phyloP scores from a whole-genome alignment of 2,113 vertebrate species.

The Erpornis zantholeuca region DNA sequence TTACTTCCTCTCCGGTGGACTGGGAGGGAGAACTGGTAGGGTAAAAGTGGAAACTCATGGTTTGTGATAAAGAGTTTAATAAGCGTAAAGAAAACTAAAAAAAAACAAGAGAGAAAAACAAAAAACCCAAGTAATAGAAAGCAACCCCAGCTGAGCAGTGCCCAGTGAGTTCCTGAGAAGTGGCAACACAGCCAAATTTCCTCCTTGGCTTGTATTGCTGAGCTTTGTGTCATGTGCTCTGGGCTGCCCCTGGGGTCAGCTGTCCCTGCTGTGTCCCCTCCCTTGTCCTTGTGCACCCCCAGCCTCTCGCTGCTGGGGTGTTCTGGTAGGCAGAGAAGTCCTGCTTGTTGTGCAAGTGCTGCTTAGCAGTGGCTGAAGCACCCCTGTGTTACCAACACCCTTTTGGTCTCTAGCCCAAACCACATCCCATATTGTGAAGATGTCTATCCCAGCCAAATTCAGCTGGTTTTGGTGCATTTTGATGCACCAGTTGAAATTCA shows the following conservation, averaged over 20 bases:
- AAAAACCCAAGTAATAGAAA: background rate
- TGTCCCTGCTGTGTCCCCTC: background rate
- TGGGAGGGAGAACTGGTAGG: background rate
- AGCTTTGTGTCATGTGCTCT: background rate
- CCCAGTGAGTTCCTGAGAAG: background rate
- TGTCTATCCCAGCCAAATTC: background rate
- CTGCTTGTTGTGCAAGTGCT: background rate
- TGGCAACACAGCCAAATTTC: background rate
- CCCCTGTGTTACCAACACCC: background rate
- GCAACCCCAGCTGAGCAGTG: accelerated
- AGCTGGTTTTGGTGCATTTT: background rate
- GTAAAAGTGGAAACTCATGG: background rate
- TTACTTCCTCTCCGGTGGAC: background rate
- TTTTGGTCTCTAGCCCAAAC: background rate
- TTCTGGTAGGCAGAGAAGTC: too few species aligned
- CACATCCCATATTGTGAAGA: background rate
- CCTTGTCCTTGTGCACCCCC: background rate
- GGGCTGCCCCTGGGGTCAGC: background rate
- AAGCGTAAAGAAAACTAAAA: background rate
- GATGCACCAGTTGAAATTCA: background rate
- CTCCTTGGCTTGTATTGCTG: background rate
- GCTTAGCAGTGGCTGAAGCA: background rate
- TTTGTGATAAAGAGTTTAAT: background rate
- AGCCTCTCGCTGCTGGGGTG: accelerated
- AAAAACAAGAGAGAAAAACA: background rate